phyloP scores from a whole-genome alignment of 2,888 invertebrate species.

The Trypoxylon attenuatum region DNA sequence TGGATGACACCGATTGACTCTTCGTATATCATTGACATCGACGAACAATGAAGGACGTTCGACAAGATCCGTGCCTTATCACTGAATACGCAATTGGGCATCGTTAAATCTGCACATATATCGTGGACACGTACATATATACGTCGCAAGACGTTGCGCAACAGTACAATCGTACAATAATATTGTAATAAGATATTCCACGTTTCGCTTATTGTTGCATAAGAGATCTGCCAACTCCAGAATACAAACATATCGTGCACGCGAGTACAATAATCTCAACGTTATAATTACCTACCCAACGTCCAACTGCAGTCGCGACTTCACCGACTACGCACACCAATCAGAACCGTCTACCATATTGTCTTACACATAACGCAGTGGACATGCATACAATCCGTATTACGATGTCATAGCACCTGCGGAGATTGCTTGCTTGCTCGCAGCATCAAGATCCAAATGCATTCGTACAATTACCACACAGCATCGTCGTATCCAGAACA shows the following conservation, averaged over 20 bases:
- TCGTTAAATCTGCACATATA: neutral
- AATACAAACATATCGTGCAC: neutral
- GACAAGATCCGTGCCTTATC: too few species aligned
- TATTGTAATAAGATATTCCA: neutral
- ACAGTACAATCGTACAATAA: neutral
- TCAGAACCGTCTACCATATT: neutral
- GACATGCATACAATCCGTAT: neutral
- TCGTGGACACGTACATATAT: neutral
- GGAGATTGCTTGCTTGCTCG: neutral
- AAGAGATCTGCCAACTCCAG: neutral
- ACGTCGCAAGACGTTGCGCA: neutral
- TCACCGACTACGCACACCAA: too few species aligned
- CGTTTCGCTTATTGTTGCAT: neutral
- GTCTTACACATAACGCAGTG: neutral
- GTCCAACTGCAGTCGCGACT: too few species aligned
- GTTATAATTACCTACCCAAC: neutral
- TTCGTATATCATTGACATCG: too few species aligned
- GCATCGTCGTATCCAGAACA: too few species aligned
- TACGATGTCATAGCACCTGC: neutral
- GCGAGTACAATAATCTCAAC: neutral
- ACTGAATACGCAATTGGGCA: neutral
- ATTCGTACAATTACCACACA: neutral
- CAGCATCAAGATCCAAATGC: neutral
- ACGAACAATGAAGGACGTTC: too few species aligned
- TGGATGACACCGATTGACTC: too few species aligned